These are phyloP conservation scores for Pangasius mekongensis DNA, from an alignment of 2,797 vertebrate genomes.

Conservation along the genomic window DNA sequence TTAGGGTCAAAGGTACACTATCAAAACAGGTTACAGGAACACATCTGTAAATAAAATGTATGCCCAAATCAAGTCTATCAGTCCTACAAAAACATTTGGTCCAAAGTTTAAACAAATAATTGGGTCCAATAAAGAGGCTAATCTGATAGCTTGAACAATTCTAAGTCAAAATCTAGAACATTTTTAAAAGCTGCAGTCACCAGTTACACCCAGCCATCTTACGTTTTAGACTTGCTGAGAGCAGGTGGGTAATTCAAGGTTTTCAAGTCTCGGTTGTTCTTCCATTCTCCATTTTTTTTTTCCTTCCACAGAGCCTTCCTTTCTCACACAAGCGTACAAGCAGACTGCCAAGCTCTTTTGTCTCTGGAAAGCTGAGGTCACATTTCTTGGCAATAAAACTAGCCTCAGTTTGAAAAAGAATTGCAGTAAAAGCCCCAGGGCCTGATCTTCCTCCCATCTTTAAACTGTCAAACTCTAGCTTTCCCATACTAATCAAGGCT, in stretches of 20 bases:
- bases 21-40: not conserved
- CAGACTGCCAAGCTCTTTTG: slow-evolving; percentile 52
- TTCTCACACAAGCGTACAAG: slow-evolving; percentile 44
- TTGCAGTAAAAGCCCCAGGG: slow-evolving; percentile 35
- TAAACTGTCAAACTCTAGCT: not conserved
- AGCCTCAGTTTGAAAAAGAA: slow-evolving; percentile 59
- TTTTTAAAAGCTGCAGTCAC: not conserved
- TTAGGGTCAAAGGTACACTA: not conserved
- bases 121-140: not conserved
- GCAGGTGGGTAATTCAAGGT: slow-evolving; percentile 39
- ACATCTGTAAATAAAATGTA: not conserved
- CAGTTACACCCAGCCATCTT: not conserved
- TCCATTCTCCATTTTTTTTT: slow-evolving; percentile 7
- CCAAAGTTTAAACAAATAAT: not conserved
- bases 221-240: not conserved
- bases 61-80: not conserved
- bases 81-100: not conserved
- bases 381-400: slow-evolving; percentile 46
- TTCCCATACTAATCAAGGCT: not conserved
- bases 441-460: slow-evolving; percentile 22
- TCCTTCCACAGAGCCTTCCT: slow-evolving; percentile 37
- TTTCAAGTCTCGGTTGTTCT: slow-evolving; percentile 32
- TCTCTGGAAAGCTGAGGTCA: slow-evolving; percentile 57
- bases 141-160: not conserved
- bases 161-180: not conserved